Base-by-base conservation (phyloP, 2,888 invertebrate species). In the Pandemis heparana region DNA sequence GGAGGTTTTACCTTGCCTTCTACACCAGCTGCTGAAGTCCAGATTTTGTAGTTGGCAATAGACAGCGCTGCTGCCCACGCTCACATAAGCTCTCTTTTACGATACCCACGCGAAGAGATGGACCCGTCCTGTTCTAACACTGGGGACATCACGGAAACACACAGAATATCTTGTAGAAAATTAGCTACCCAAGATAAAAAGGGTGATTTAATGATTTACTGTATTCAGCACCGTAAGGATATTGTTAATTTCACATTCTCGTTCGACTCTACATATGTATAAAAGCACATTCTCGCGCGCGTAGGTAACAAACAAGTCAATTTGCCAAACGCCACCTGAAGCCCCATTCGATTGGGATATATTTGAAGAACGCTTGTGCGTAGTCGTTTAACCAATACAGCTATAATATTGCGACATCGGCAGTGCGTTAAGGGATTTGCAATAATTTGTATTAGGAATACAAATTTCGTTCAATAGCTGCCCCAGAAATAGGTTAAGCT, bases 401-500 rank as follows among this genome's bases (percentile, higher is more conserved):
- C 23, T 56, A 23, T 56, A 56, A 23, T 8, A 53, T 48, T 48
- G 46, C 41, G 48, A 1, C 14, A 5, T 3, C 56, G 23, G 56
- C 56, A 56, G 56, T 56, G 56, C 10, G 43, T 46, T 23, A 48
- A 16, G 51, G 46, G 46, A 38, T 48, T 65, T 51, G 65, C n/a
- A 51, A 67, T 43, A 62, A 67, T 56, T 67, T 67, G 38, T 62
- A 53, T 23, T 32, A 32, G 51, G n/a, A 48, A 66, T 71, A 61
- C 48, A 73, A 63, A 64, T 70, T 59, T 32, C 61, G 51, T 67
- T 56, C 72, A 67, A 73, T 65, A 41, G 63, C 18, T 32, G 68
- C 63, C 59, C 39, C 73, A 68, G 53, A 73, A 69, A 69, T 73
- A 73, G 68, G 68, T 67, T 68, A 68, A 68, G 56, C 73, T 53